phyloP scores from a whole-genome alignment of 2,113 vertebrate species.

The Narcine bancroftii region DNA sequence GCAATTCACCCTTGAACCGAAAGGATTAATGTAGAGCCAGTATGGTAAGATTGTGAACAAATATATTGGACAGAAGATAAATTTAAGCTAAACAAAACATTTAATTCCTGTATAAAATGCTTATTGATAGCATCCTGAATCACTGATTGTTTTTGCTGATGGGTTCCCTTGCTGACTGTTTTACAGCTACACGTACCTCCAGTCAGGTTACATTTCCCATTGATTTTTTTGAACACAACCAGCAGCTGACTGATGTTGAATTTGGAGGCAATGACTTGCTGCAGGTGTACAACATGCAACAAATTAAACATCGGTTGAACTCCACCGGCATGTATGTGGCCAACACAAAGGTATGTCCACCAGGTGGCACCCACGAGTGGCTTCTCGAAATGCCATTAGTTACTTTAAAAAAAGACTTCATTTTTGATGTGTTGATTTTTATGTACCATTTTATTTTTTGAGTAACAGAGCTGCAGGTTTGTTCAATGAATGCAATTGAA shows the following conservation, averaged over 20 bases:
- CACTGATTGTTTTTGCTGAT: neutral
- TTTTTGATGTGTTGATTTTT: neutral
- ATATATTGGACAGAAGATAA: neutral
- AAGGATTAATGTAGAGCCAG: accelerated
- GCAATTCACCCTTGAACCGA: neutral
- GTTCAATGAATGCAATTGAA: neutral
- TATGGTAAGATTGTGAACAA: neutral
- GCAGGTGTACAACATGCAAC: slow-evolving; percentile 95
- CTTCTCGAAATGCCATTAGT: neutral
- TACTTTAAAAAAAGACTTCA: neutral
- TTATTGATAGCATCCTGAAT: neutral
- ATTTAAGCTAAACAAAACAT: neutral
- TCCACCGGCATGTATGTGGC: slow-evolving; percentile 98
- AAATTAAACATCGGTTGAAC: slow-evolving; percentile 96
- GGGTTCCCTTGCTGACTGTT: neutral
- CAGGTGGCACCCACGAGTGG: neutral
- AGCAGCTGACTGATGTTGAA: slow-evolving; percentile 93
- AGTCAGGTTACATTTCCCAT: slow-evolving; percentile 97
- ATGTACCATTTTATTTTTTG: neutral
- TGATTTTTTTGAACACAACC: slow-evolving; percentile 99
- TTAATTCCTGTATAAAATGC: neutral
- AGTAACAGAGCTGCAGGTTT: neutral
- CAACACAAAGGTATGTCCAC: slow-evolving; percentile 81
- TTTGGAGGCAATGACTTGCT: slow-evolving; percentile 93
- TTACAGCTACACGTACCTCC: slow-evolving; percentile 79